Base-by-base conservation (phyloP, 1,140 invertebrate genomes). In the Stegodyphus dumicola region DNA sequence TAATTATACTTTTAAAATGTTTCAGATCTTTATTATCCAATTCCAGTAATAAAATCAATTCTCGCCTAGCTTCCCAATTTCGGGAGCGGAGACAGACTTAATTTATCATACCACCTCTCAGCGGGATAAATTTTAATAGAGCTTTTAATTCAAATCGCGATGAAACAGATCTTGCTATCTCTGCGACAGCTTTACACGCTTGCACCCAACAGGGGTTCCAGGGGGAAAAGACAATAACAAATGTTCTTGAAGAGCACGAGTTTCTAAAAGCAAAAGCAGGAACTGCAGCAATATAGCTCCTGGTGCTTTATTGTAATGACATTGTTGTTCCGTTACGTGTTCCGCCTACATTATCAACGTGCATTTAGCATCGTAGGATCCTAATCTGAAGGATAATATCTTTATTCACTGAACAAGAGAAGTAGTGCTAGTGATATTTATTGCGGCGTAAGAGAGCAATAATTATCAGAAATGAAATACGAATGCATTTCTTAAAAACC, bases 1-100 rank as follows among this genome's bases (percentile, higher is more conserved):
- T 71, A 81, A 81, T 81, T 81, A 81, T 73, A 56, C 54, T 81
- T 71, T 79, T 56, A 81, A 67, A 81, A 81, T 60, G 73, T 64
- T 79, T 70, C 77, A 54, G 64, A 70, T 56, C 77, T 79, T 73
- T 80, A 80, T 49, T 77, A 48, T 13, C 48, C 64, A 75, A 33
- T 75, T 75, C 73, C 18, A 73, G 51, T 81, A 81, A 81, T 64
- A 71, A 81, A 81, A 73, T 73, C 78, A 81, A 71, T 81, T 81
- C 53, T 81, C 69, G 78, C 78, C 78, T 81, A 17, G 11, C 48
- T 73, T 73, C 17, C 17, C 33, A 65, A 69, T 56, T 79, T 18
- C 49, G 11, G n/a, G 33, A 51, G 17, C 53, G 2, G 33, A 77
- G 76, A 51, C 18, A 79, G 52, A 6, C 78, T 81, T 64, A 73